Base-by-base conservation (phyloP, 2,797 vertebrate species). In the Lophius americanus region DNA sequence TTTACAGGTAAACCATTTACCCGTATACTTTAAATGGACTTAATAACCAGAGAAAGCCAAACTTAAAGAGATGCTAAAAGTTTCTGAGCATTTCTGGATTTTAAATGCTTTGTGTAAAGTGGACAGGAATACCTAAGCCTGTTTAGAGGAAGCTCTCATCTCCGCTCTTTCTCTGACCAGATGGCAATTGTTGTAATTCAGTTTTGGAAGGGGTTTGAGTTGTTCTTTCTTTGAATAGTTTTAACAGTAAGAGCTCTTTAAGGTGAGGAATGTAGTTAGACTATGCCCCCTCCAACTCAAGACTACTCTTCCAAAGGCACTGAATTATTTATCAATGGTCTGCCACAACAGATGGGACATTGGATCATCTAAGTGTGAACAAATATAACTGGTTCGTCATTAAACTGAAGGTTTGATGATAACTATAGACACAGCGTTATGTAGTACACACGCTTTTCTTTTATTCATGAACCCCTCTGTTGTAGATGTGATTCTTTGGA, bases 321-420 rank as follows among this genome's bases (percentile, higher is more conserved):
- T 85, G 63, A 54, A 83, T 87, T 81, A 86, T 87, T 87, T 81
- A 82, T 79, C 56, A 43, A 6, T 0, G 54, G 43, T 70, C 37
- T 51, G 57, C 63, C 61, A 32, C 64, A 76, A 52, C 79, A 70
- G 81, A 73, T 62, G 57, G 51, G n/a, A 1, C 5, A 12, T 73
- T 74, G 60, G 65, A 83, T 84, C 71, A 60, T 77, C 63, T 48
- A 59, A 59, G 62, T 74, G 67, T 73, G 75, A 85, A 81, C 71
- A 63, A 80, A 75, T 72, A 62, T 42, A 58, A 68, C 60, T 58
- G 67, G 10, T 60, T 38, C 76, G 51, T 71, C 37, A 73, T 70
- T 76, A 64, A 76, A 57, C 73, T 23, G 11, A 46, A 39, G 48
- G 64, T 85, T 72, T 75, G 60, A 79, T 65, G 67, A 71, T 68